Evolutionary conservation across 2,797 vertebrate genomes (phyloP), one percentile per base, ranked within the genome.

Genomic region (Pseudomugil tenellus): DNA sequence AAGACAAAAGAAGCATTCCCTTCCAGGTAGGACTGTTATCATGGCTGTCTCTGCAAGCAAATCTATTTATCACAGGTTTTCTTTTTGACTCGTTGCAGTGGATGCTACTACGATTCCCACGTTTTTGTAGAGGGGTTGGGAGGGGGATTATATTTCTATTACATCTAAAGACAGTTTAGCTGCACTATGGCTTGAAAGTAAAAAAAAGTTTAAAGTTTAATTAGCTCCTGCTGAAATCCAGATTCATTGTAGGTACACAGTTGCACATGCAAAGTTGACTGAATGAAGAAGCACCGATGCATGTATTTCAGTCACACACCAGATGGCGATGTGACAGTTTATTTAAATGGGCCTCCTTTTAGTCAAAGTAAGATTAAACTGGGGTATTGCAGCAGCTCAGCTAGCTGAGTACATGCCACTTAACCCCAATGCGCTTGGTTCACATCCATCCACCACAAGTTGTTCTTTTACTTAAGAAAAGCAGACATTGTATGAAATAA

Each of bases 11-110:
- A 79, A 72, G 53, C 63, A 29, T 76, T 81, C 70, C 63, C 74
- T 78, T 64, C 39, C 80, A 95, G 94, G 94, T 95, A 95, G 74
- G 83, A 58, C 62, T 21, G 51, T 16, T 79, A 49, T 67, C 76
- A 41, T 63, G 54, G 57, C 14, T 63, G 14, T 23, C 55, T 52
- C 21, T 17, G 32, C 10, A 63, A 58, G 72, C 21, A 55, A 29
- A 35, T 31, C 49, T 26, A 61, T 61, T n/a, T 12, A 41, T 4
- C 7, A 21, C 14, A 39, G 16, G 19, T n/a, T 21, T 34, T 48
- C 41, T 41, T 55, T 54, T 31, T 4, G 11, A 37, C 12, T 55
- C 12, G 4, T 26, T 28, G 31, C 14, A 4, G 29, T 46, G 16
- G 3, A 26, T 51, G 12, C 6, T 13, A 16, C 13, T 51, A 13